Conservation (phyloP, 1,140 invertebrate species). For the Cyrtorhinus lividipennis region DNA sequence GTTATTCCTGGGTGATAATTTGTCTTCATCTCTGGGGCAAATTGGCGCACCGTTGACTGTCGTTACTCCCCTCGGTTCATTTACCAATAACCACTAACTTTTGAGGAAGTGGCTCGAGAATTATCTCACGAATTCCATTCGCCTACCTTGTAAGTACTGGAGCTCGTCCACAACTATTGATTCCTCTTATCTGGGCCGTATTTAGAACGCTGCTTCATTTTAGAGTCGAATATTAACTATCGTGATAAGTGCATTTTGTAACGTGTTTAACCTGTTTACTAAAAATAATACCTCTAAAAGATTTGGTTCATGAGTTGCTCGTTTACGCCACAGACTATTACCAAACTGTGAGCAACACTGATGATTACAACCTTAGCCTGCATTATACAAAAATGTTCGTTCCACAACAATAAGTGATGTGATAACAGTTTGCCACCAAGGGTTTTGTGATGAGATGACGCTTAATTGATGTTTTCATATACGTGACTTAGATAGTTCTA, state of each 20-base stretch:
- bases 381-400: no score
- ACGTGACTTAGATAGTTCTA: no score
- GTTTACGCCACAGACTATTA: neutral
- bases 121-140: neutral
- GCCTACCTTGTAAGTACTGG: neutral
- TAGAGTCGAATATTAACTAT: neutral
- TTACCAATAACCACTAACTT: neutral
- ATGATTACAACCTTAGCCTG: no score
- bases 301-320: neutral
- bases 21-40: neutral
- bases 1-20: neutral
- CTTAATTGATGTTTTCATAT: no score
- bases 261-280: neutral
- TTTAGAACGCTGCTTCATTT: constrained; percentile 1
- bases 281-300: neutral
- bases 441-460: no score
- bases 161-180: neutral
- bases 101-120: neutral
- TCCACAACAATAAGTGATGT: no score
- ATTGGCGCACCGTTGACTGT: neutral
- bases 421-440: no score
- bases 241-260: neutral
- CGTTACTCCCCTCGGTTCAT: neutral
- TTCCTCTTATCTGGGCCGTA: constrained; percentile 6
- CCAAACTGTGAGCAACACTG: no score